These are phyloP conservation scores for Nephrocerus scutellatus DNA, from an alignment of 2,888 invertebrate species.

Conservation along the genomic window DNA sequence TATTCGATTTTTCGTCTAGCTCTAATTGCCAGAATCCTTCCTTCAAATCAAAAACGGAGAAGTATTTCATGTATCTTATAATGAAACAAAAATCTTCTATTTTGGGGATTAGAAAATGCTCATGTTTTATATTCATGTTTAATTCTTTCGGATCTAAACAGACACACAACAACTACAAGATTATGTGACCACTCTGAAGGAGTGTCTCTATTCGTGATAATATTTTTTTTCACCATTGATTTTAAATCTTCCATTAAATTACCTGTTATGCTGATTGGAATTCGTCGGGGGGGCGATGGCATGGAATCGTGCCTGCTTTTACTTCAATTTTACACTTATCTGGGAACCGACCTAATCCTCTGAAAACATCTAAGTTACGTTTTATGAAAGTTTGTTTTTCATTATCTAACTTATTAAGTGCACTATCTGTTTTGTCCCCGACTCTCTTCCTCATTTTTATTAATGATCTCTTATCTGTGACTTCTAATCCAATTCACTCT, in stretches of 20 bases:
- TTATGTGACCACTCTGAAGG: conserved; percentile 14
- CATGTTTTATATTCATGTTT: conserved; percentile 11
- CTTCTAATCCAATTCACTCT: too few species aligned
- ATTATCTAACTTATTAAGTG: too few species aligned
- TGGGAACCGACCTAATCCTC: conserved; percentile 10
- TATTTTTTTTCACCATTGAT: conserved; percentile 19
- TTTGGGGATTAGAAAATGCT: conserved; percentile 7
- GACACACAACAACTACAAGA: conserved; percentile 13
- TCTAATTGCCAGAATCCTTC: conserved; percentile 7
- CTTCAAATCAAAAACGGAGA: conserved; percentile 9
- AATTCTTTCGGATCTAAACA: conserved; percentile 8
- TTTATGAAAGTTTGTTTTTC: too few species aligned
- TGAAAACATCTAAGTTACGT: too few species aligned
- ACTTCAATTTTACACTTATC: conserved; percentile 9
- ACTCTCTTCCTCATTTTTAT: too few species aligned
- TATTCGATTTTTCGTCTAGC: conserved; percentile 5
- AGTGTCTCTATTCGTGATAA: conserved; percentile 14
- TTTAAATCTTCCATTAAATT: conserved; percentile 18
- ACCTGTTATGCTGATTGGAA: conserved; percentile 21
- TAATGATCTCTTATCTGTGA: too few species aligned
- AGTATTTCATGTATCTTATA: conserved; percentile 9
- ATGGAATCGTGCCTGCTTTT: conserved; percentile 4
- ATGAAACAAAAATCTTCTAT: conserved; percentile 7
- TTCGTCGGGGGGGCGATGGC: conserved; percentile 13
- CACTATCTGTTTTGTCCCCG: too few species aligned